Conservation (phyloP, 30 jellyfish, hydroid and myxozoan genomes). For the Chrysaora quinquecirrha region DNA sequence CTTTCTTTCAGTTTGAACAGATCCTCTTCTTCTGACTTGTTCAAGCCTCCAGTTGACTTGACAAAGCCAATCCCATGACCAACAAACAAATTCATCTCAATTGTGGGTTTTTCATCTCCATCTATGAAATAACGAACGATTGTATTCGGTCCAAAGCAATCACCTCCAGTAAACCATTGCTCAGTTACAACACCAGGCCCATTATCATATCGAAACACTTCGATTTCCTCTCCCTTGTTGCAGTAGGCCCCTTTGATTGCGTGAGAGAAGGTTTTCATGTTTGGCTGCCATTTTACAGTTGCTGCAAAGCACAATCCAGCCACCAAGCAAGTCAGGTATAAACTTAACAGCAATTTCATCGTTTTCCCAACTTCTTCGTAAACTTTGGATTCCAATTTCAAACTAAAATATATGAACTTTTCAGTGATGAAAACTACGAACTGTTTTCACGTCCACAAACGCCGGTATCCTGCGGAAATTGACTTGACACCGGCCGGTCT, state of each 20-base stretch:
- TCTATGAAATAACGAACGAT: conserved; percentile 75
- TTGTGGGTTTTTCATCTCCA: conserved; percentile 53
- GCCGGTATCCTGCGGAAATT: not conserved
- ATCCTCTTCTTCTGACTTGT: not conserved
- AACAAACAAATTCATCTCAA: conserved; percentile 68
- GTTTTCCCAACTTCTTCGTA: not conserved
- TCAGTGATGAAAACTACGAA: not conserved
- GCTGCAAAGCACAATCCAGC: not conserved
- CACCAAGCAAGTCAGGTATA: not conserved
- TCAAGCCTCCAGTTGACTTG: not conserved
- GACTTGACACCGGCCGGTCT: not conserved
- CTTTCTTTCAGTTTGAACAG: not conserved
- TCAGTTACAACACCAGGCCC: conserved; percentile 91
- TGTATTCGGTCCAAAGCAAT: conserved; percentile 72
- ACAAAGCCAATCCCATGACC: conserved; percentile 89
- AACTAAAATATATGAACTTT: not conserved
- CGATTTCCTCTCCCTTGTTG: conserved; percentile 50
- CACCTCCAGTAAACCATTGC: conserved; percentile 87
- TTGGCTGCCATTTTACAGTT: conserved; percentile 45
- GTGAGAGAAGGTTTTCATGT: conserved; percentile 78
- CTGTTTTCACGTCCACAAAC: not conserved
- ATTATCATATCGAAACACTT: conserved; percentile 18
- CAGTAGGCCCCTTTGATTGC: conserved; percentile 84
- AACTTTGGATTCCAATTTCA: not conserved
- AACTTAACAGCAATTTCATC: not conserved